phyloP scores from a whole-genome alignment of 2,113 vertebrate genomes.

The Syngnathus floridae region DNA sequence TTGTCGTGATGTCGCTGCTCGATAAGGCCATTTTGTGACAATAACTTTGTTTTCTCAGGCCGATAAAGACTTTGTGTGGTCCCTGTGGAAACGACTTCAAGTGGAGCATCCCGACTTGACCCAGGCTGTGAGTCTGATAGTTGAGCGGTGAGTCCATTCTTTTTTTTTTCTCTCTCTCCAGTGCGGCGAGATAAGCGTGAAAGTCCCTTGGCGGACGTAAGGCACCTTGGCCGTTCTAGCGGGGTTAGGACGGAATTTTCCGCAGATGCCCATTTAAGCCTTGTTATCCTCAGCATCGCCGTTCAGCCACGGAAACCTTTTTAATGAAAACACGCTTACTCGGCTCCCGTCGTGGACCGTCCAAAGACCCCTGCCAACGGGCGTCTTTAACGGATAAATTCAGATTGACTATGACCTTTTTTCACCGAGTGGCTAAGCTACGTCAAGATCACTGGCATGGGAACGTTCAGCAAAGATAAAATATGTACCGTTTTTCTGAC shows the following conservation, averaged over 20 bases:
- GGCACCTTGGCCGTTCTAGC: constrained; percentile 55
- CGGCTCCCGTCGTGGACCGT: constrained; percentile 58
- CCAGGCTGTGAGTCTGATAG: constrained; percentile 80
- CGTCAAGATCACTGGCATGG: constrained; percentile 61
- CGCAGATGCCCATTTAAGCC: constrained; percentile 72
- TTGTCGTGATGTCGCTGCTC: background rate
- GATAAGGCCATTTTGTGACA: background rate
- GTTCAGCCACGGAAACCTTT: constrained; percentile 61
- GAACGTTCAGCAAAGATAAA: constrained; percentile 51
- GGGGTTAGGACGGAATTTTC: constrained; percentile 66
- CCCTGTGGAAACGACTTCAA: constrained; percentile 88
- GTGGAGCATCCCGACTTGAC: constrained; percentile 83
- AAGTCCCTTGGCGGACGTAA: constrained; percentile 57
- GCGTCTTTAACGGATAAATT: constrained; percentile 69
- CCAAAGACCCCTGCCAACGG: constrained; percentile 60
- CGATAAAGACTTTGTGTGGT: constrained; percentile 96
- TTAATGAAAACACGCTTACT: constrained; percentile 67
- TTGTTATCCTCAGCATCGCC: constrained; percentile 64
- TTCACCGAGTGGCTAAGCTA: constrained; percentile 56
- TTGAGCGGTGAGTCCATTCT: constrained; percentile 82
- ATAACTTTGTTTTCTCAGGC: constrained; percentile 69
- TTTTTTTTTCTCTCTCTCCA: constrained; percentile 35
- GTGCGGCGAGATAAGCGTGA: constrained; percentile 56
- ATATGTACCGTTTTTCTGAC: constrained; percentile 24
- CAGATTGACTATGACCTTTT: constrained; percentile 67